phyloP scores from a whole-genome alignment of 2,797 vertebrate genomes.

The Sebastes matsubarae region DNA sequence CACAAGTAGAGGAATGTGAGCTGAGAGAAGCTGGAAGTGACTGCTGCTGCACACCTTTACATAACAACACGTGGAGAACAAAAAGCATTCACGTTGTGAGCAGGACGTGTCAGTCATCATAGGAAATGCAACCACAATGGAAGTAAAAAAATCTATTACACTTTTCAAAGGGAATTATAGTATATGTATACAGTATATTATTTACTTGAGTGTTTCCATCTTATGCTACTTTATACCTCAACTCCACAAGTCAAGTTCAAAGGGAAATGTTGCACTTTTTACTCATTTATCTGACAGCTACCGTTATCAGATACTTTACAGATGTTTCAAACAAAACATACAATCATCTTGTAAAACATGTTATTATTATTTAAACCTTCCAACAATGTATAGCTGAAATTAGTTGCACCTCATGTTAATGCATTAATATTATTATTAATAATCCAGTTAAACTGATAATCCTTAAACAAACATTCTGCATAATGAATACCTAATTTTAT shows the following conservation, averaged over 20 bases:
- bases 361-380: neutral
- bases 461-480: too few species aligned
- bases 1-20: neutral
- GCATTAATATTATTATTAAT: too few species aligned
- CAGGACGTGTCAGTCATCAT: neutral
- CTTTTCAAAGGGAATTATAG: neutral
- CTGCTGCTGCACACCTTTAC: neutral
- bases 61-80: neutral
- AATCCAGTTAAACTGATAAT: too few species aligned
- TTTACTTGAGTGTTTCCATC: neutral
- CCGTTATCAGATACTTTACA: neutral
- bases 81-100: neutral
- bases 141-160: neutral
- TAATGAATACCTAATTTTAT: too few species aligned
- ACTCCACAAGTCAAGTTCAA: too few species aligned
- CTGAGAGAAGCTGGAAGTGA: neutral
- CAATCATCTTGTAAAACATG: neutral
- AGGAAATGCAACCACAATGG: neutral
- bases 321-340: neutral
- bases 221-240: neutral
- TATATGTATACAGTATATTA: too few species aligned
- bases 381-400: neutral
- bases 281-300: too few species aligned
- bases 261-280: too few species aligned
- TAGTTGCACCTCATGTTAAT: too few species aligned